Evolutionary conservation across 2,888 invertebrate genomes (phyloP), one percentile per base, ranked within the genome.

Genomic region (Dermolepida albohirtum): DNA sequence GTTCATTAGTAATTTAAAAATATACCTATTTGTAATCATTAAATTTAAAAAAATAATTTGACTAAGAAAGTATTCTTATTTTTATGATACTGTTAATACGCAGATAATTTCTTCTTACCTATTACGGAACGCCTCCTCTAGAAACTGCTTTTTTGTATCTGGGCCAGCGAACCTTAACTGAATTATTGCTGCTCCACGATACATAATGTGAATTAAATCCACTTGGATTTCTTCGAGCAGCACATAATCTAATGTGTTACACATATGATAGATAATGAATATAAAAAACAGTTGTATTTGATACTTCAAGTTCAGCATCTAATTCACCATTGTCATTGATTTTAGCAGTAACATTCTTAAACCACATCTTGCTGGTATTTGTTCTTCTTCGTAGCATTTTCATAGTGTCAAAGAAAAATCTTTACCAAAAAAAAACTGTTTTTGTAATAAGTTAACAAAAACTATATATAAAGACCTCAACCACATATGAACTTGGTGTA

Each of bases 341-440:
- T 50, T 16, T 50, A 22, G 16, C 16, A 50, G 50, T 50, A 16
- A 50, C 50, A n/a, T 17, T 17, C 2, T 50, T 17, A 17, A 14
- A 50, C 50, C 50, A 50, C 50, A 22, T 50, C 50, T 50, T 50
- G 50, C 22, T 50, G 50, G 22, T 50, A 50, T 50, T 50, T 50
- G n/a, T n/a, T n/a, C n/a, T n/a, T n/a, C n/a, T n/a, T n/a, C n/a
- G n/a, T n/a, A n/a, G n/a, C n/a, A n/a, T 50, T 50, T 50, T 50
- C 50, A 50, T 50, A 50, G 50, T 50, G 50, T 50, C 50, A 50
- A n/a, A n/a, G n/a, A n/a, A n/a, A n/a, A n/a, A n/a, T n/a, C n/a
- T n/a, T n/a, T n/a, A n/a, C n/a, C n/a, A n/a, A n/a, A n/a, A n/a
- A n/a, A n/a, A n/a, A n/a, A n/a, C n/a, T n/a, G n/a, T n/a, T n/a